Conservation (phyloP, 2,113 vertebrate species). For the Cebus imitator region DNA sequence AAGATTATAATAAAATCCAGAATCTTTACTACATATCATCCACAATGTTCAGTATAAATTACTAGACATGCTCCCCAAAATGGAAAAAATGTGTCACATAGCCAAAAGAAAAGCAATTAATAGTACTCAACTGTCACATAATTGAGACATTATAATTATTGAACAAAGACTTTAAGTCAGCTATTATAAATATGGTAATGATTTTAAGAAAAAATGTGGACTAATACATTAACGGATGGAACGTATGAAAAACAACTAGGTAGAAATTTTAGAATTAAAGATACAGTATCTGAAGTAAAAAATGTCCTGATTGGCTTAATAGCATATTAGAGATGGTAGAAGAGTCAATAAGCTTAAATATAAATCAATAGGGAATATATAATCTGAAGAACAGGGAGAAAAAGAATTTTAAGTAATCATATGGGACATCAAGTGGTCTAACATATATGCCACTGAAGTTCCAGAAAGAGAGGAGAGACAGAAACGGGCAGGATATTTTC, state of each 20-base stretch:
- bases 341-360: not conserved
- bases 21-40: not conserved
- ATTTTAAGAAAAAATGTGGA: not conserved
- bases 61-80: not conserved
- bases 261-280: not conserved
- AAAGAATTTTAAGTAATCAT: not conserved
- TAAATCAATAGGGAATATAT: not conserved
- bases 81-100: not conserved
- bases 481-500: not conserved
- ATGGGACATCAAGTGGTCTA: not conserved
- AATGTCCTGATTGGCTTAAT: not conserved
- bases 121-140: not conserved
- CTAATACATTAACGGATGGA: not conserved
- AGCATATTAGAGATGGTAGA: not conserved
- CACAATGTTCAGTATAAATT: not conserved
- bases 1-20: not conserved
- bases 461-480: not conserved
- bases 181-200: not conserved
- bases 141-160: not conserved
- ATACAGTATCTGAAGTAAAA: not conserved
- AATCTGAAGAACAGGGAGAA: not conserved
- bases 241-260: not conserved
- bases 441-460: not conserved
- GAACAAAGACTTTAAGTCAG: not conserved
- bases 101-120: not conserved